Base-by-base conservation (phyloP, 2,113 vertebrate species). In the Archocentrus centrarchus region DNA sequence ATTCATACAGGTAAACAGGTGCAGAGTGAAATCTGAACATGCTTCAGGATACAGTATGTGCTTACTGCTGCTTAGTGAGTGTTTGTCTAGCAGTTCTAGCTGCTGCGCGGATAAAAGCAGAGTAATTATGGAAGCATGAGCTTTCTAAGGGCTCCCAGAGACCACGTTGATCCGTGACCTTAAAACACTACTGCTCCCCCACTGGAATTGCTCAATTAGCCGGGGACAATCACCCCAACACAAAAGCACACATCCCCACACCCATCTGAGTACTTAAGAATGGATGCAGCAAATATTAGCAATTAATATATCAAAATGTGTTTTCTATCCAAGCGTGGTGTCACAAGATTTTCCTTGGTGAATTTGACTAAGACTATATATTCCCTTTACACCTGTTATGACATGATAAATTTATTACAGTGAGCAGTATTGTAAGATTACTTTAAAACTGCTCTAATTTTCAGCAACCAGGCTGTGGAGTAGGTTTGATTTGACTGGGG, bases 191-290 rank as follows among this genome's bases (percentile, higher is more conserved):
- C 77, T 55, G 77, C 73, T 86, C 82, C 83, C 78, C 77, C 70
- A 41, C 70, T 87, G 88, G 86, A 92, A 91, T 63, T 94, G 88
- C 78, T 89, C 92, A 91, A 91, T 93, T 93, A 93, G 87, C 73
- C 75, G 50, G 55, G 73, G 87, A 93, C 78, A 85, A 93, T 76
- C 81, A 88, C 81, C 81, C 79, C 59, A 66, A 80, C 87, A 92
- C 66, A 81, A 37, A 83, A 24, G 17, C 61, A 66, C 57, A 77
- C 60, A 39, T 61, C 57, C 58, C 66, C 80, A 47, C 80, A 83
- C 20, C 47, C 75, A 90, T 24, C 17, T 78, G 60, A 50, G 77
- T 75, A 57, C 77, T 86, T 86, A 44, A 81, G 58, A 88, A 20
- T 4, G 24, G 37, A 79, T 79, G 60, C 62, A 59, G 11, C 17